Conservation (phyloP, 64 coral and sea anemone species). For the Acropora yongei region DNA sequence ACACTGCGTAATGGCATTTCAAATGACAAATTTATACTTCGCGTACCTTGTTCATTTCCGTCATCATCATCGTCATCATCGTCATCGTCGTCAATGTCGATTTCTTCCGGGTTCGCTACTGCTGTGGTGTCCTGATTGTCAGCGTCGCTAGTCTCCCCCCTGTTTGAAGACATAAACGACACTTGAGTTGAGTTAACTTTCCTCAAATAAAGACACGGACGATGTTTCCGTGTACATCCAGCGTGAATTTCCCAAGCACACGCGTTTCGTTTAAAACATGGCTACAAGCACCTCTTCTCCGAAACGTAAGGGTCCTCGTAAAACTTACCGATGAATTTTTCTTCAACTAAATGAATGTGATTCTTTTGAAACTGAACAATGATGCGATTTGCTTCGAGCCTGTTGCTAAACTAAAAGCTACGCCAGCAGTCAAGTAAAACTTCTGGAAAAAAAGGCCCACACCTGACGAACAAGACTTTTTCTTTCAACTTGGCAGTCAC, state of each 20-base stretch:
- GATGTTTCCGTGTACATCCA: too few relatives aligned
- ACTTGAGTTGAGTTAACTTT: not conserved
- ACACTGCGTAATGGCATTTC: too few relatives aligned
- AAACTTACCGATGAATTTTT: too few relatives aligned
- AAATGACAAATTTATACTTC: not conserved
- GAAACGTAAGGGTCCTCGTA: too few relatives aligned
- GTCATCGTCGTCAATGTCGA: constrained; percentile 96
- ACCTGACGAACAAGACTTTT: constrained; percentile 97
- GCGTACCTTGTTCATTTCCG: constrained; percentile 29
- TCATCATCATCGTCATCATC: constrained; percentile 83
- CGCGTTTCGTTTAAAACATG: too few relatives aligned
- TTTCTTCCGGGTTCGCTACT: constrained; percentile 93
- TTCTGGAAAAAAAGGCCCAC: not conserved
- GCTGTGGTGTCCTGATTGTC: constrained; percentile 45
- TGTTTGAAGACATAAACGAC: not conserved
- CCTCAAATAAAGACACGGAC: not conserved
- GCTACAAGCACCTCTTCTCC: too few relatives aligned
- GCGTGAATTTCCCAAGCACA: not conserved
- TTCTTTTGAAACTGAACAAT: not conserved
- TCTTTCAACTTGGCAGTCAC: constrained; percentile 60
- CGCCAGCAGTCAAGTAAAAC: not conserved
- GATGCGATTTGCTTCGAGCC: not conserved
- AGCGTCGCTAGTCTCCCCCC: constrained; percentile 78
- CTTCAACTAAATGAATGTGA: too few relatives aligned
- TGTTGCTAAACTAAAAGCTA: not conserved